phyloP scores from a whole-genome alignment of 1,140 invertebrate species.

The Sitophilus oryzae region DNA sequence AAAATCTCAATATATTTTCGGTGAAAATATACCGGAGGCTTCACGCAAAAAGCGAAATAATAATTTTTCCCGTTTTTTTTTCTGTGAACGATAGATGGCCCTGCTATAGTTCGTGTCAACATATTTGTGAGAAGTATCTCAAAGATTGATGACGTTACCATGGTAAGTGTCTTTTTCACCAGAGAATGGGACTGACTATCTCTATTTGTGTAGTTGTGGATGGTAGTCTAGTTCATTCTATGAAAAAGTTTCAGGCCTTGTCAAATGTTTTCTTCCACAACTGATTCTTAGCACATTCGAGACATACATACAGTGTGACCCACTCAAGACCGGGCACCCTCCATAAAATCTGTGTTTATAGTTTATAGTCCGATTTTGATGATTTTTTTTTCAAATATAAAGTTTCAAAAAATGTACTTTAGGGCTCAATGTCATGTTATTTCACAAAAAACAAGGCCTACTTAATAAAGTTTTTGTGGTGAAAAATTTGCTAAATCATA shows the following conservation, averaged over 20 bases:
- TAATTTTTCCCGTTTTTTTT: slow-evolving; percentile 39
- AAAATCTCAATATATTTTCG: neutral
- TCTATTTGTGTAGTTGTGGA: slow-evolving; percentile 39
- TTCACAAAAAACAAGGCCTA: no score
- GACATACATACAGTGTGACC: no score
- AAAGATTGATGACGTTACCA: slow-evolving; percentile 97
- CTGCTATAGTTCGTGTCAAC: slow-evolving; percentile 88
- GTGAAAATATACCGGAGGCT: slow-evolving; percentile 6
- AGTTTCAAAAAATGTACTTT: no score
- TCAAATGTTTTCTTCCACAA: slow-evolving; percentile 22
- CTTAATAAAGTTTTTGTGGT: no score
- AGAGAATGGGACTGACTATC: slow-evolving; percentile 36
- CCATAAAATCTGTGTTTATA: no score
- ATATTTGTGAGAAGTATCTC: slow-evolving; percentile 97
- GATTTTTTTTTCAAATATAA: no score
- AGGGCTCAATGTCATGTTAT: no score
- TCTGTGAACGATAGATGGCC: slow-evolving; percentile 65
- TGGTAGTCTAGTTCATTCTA: slow-evolving; percentile 35
- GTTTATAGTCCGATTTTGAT: no score
- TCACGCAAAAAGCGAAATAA: slow-evolving; percentile 16
- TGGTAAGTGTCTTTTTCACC: slow-evolving; percentile 71
- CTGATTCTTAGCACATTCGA: slow-evolving; percentile 25
- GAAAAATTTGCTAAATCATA: no score
- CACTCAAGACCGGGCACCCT: no score
- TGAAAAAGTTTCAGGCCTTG: slow-evolving; percentile 17